These are phyloP conservation scores for Thalpophila matura DNA, from an alignment of 2,888 invertebrate genomes.

Conservation along the genomic window DNA sequence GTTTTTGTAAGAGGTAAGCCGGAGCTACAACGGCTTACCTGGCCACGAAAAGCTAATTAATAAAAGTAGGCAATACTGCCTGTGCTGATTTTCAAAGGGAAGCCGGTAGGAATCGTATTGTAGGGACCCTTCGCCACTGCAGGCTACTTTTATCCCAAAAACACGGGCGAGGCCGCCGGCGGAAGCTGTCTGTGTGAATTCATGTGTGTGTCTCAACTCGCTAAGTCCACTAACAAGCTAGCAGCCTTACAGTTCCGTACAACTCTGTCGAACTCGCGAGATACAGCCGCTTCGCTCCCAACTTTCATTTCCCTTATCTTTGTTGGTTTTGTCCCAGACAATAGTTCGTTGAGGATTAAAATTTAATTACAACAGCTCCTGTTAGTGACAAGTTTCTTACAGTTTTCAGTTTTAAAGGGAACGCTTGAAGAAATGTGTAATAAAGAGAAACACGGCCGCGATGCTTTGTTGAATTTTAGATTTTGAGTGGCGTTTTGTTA, in stretches of 20 bases:
- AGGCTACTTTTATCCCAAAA: no score
- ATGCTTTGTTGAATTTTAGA: constrained; percentile 36
- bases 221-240: neutral
- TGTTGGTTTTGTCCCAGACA: constrained; percentile 63
- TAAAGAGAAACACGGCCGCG: constrained; percentile 45
- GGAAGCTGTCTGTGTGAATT: no score
- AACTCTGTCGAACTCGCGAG: constrained; percentile 39
- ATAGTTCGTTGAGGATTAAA: constrained; percentile 70
- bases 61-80: no score
- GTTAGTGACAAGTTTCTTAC: constrained; percentile 60
- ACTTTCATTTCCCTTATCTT: constrained; percentile 56
- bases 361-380: constrained; percentile 70
- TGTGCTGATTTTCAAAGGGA: no score
- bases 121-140: no score
- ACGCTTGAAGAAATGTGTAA: constrained; percentile 52
- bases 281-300: constrained; percentile 32
- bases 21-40: no score
- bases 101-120: no score
- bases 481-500: constrained; percentile 34
- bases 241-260: constrained; percentile 6
- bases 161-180: no score
- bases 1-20: no score
- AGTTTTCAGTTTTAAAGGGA: constrained; percentile 54
- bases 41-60: no score
- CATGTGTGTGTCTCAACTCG: no score